Base-by-base conservation (phyloP, 2,888 invertebrate species). In the Cosmia pyralina region DNA sequence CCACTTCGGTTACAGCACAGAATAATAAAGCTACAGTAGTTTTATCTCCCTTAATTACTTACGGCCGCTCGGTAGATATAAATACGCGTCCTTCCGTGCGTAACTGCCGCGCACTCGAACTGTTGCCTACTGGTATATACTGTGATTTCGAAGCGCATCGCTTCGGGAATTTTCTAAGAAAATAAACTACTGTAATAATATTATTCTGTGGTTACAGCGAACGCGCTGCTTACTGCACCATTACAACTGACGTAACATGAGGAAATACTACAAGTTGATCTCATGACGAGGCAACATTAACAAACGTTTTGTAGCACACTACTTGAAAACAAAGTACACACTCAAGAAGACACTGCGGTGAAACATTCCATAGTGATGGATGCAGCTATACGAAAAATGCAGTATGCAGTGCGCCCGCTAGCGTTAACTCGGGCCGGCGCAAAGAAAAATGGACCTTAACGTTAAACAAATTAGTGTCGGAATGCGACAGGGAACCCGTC, bases 401-500 rank as follows among this genome's bases (percentile, higher is more conserved):
- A 73, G 72, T 72, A 72, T 73, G 78, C 84, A 85, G 79, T 70
- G 72, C 68, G 79, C 80, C 69, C 72, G 69, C 68, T 60, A 77
- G 86, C 68, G 72, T 77, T 79, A 79, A 81, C 80, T 74, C 63
- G 89, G 92, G 90, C 92, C 94, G 92, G 91, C 92, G 87, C 92
- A 89, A 89, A 90, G 88, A 87, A 94, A 94, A 94, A 93, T 92
- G 91, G 90, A 94, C 90, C 94, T 94, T 94, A 95, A 92, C 86
- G 72, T 91, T 94, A 94, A 91, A 91, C 83, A 89, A 92, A 93
- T 93, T 92, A 93, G 92, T 92, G 90, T 94, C 94, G 94, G 95
- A 95, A 95, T 95, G 95, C 93, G 94, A 94, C 93, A 89, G 89
- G 87, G 87, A 86, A 88, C 90, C 92, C 92, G 92, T 90, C 91